A percentile compares a stretch with the other conserved stretches of the same genome.
Evolutionary conservation across 2,797 vertebrate species (phyloP).

Genomic region (Pipistrellus pygmaeus): DNA sequence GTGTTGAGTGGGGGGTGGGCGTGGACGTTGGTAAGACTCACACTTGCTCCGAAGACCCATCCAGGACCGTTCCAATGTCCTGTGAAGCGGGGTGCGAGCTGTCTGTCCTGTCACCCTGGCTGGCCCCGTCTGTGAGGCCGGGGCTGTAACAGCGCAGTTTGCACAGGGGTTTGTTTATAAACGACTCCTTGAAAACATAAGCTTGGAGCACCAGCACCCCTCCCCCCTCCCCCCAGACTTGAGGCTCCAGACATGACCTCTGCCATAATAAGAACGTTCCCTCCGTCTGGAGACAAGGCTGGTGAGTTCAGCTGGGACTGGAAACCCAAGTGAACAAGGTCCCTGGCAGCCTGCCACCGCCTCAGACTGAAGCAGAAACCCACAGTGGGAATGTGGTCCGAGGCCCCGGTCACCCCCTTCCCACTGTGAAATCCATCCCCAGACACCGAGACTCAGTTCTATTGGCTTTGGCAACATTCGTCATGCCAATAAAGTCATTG

Average conservation of each 20-base stretch:
- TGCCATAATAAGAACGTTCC: conserved; percentile 62
- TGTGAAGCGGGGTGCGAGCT: background rate
- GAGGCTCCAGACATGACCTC: conserved; percentile 68
- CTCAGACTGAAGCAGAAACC: conserved; percentile 73
- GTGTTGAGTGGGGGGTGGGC: background rate
- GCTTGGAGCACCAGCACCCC: background rate
- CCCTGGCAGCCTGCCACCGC: conserved; percentile 78
- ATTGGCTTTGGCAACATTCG: conserved; percentile 81
- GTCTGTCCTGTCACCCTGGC: background rate
- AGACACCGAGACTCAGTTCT: conserved; percentile 77
- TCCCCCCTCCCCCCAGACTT: background rate
- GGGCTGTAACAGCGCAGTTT: background rate
- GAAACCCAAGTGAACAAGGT: conserved; percentile 70
- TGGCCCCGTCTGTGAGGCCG: background rate
- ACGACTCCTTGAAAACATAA: conserved; percentile 1
- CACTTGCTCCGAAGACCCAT: background rate
- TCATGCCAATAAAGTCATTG: conserved; percentile 83
- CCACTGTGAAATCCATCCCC: conserved; percentile 83
- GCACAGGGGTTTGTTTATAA: conserved; percentile 46
- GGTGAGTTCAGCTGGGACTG: conserved; percentile 71
- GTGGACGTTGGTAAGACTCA: background rate
- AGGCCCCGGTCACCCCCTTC: conserved; percentile 63
- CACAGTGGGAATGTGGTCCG: conserved; percentile 74
- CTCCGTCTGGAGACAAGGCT: conserved; percentile 68
- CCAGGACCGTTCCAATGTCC: background rate